Evolutionary conservation across 1,140 invertebrate genomes (phyloP).

Genomic region (Thaumetopoea pityocampa): DNA sequence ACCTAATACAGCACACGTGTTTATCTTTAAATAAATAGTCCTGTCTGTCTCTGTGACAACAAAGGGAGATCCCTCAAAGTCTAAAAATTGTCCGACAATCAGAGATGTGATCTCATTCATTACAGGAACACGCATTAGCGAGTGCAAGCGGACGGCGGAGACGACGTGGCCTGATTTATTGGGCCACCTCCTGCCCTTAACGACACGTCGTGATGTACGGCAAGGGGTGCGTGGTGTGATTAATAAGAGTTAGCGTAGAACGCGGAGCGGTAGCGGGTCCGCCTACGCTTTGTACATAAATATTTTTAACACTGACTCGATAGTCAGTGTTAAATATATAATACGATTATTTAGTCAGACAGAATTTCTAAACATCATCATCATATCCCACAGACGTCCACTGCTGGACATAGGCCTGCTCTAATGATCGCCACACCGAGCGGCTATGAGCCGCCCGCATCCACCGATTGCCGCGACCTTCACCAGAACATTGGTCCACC

Average conservation of each 20-base stretch:
- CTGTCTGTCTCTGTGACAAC: slow-evolving; percentile 8
- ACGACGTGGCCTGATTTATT: slow-evolving; percentile 69
- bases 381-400: too few relatives aligned
- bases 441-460: too few relatives aligned
- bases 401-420: too few relatives aligned
- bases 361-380: too few relatives aligned
- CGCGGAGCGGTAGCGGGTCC: not conserved
- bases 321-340: slow-evolving; percentile 1
- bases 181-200: slow-evolving; percentile 72
- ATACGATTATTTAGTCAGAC: too few relatives aligned
- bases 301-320: not conserved
- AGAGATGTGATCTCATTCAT: slow-evolving; percentile 62
- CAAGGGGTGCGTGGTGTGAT: slow-evolving; percentile 23
- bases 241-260: slow-evolving; percentile 16
- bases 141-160: slow-evolving; percentile 55
- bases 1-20: too few relatives aligned
- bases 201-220: slow-evolving; percentile 67
- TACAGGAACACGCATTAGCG: slow-evolving; percentile 58
- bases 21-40: too few relatives aligned
- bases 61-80: slow-evolving; percentile 17
- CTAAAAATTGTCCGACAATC: slow-evolving; percentile 41
- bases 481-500: too few relatives aligned
- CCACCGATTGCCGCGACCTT: too few relatives aligned
- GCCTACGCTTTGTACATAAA: not conserved
- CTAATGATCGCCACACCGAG: too few relatives aligned